Evolutionary conservation across 2,797 vertebrate genomes (phyloP), one percentile per base, ranked within the genome.

Genomic region (Accipiter superciliosus): DNA sequence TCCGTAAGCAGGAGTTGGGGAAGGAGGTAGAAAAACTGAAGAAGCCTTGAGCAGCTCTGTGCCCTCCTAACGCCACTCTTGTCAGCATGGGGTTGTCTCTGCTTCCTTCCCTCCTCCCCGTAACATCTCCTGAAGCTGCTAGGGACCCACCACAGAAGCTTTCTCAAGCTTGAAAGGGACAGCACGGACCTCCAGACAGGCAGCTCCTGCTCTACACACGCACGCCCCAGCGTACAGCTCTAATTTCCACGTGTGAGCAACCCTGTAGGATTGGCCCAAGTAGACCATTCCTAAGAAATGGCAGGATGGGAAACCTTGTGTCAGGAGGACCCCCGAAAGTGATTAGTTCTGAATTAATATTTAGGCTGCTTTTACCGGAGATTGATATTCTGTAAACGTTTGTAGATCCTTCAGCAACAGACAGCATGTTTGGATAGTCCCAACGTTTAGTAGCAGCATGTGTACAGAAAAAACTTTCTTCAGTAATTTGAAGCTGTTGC

Each of bases 401-500:
- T 91, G 26, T 44, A 63, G 69, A 44, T 80, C 52, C 26, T 89
- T 82, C 62, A 78, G 61, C 72, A 72, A 50, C 39, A 92, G 77
- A 42, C 35, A 55, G 57, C 2, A 1, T 87, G 50, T 95, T 88
- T 92, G 61, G 39, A 25, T 87, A 76, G 42, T 89, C 58, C 70
- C 37, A 86, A 44, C 18, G 20, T 86, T 94, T 86, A 79, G 52
- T 78, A 70, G 57, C 6, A 24, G 80, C 74, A 35, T 94, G 70
- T 65, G 83, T 76, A 72, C 58, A 93, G 74, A 94, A 69, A 72
- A 91, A 93, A n/a, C 71, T 83, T 90, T 40, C 79, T 92, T 42
- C 40, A 45, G 63, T 92, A 91, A 91, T 96, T 79, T 58, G 88
- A 94, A 96, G 92, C 87, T 89, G 76, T 88, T 95, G 83, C 42